A percentile compares a stretch with the other conserved stretches of the same genome.
Conservation (phyloP, 2,797 vertebrate genomes). For the Coracias cyanogaster region DNA sequence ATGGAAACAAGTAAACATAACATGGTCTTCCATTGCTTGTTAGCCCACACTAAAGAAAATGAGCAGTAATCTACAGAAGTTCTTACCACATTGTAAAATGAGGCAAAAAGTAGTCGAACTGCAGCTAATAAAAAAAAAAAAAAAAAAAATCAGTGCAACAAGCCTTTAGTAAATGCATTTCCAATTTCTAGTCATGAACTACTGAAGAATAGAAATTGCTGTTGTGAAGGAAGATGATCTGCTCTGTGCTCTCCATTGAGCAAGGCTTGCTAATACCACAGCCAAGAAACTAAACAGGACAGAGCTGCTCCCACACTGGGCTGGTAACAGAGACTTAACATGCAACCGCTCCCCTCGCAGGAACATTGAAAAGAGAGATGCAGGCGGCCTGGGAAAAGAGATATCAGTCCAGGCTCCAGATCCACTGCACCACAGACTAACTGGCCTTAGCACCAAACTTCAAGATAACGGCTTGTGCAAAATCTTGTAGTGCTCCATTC, state of each 20-base stretch:
- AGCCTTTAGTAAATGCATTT: neutral
- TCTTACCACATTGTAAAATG: neutral
- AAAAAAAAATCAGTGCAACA: neutral
- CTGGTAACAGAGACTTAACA: neutral
- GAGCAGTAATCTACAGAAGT: neutral
- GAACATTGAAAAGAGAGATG: neutral
- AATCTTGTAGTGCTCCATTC: neutral
- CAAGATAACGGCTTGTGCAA: neutral
- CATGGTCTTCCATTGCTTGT: neutral
- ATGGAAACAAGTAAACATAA: neutral
- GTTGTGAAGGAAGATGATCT: neutral
- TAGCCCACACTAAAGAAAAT: neutral
- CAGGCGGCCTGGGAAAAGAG: neutral
- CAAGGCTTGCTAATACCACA: neutral
- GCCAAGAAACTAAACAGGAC: neutral
- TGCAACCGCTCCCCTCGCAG: neutral
- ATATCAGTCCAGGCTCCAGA: neutral
- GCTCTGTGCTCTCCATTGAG: neutral
- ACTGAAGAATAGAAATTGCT: neutral
- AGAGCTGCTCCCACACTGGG: neutral
- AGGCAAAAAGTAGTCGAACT: neutral
- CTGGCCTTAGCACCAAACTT: neutral
- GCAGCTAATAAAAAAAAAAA: neutral
- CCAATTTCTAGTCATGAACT: neutral
- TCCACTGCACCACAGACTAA: neutral